Conservation (phyloP, 2,888 invertebrate genomes). For the Pocota personata region DNA sequence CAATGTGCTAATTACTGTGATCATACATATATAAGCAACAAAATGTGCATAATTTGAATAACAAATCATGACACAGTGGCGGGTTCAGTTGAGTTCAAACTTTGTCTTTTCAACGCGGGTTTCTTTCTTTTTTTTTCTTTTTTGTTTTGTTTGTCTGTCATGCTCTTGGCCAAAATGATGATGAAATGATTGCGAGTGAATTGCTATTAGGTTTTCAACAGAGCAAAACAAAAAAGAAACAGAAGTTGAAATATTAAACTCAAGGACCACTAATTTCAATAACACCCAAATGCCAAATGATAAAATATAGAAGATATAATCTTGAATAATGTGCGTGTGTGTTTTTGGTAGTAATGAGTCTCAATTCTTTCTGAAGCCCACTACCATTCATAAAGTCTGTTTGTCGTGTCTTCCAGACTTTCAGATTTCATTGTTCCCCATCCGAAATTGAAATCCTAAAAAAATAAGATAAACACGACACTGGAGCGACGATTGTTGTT, state of each 20-base stretch:
- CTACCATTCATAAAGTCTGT: not conserved
- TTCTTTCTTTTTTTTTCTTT: not conserved
- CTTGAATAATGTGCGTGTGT: not conserved
- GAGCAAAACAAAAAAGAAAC: not conserved
- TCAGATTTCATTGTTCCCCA: not conserved
- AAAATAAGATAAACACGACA: no score
- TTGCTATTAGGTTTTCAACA: not conserved
- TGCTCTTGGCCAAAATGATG: not conserved
- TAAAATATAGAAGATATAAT: not conserved
- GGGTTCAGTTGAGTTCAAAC: not conserved
- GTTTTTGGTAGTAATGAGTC: not conserved
- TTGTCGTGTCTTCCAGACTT: not conserved
- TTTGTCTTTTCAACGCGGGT: not conserved
- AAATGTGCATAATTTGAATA: not conserved
- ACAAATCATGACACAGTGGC: not conserved
- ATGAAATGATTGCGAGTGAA: not conserved
- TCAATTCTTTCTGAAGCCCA: not conserved
- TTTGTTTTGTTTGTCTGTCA: not conserved
- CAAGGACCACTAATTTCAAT: not conserved
- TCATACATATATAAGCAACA: not conserved
- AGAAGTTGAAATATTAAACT: not conserved
- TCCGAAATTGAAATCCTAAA: no score
- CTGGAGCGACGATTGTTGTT: no score
- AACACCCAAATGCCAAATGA: not conserved
- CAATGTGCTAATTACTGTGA: not conserved